These are phyloP conservation scores for Semotilus atromaculatus DNA, from an alignment of 2,797 vertebrate genomes.

Conservation along the genomic window DNA sequence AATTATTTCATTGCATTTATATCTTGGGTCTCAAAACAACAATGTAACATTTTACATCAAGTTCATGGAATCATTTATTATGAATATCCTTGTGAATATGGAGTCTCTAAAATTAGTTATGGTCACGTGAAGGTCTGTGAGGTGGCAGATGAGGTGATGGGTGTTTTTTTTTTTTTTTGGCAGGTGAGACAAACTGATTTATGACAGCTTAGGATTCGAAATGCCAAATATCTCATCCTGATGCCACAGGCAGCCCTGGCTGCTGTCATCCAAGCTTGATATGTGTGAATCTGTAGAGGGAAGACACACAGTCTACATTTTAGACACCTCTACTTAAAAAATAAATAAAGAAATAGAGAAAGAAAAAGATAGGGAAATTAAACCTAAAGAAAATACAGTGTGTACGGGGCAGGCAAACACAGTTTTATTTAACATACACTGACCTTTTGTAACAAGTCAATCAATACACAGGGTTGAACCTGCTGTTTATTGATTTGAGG, in stretches of 20 bases:
- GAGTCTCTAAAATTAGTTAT: not conserved
- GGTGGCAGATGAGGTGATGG: slow-evolving; percentile 19
- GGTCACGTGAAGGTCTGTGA: not conserved
- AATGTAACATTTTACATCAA: not conserved
- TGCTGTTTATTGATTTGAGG: not conserved
- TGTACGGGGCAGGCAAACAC: too few species aligned
- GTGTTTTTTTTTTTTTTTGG: slow-evolving; percentile 7
- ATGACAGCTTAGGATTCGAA: slow-evolving; percentile 37
- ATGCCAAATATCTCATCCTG: slow-evolving; percentile 38
- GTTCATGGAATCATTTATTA: not conserved
- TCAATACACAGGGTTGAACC: not conserved
- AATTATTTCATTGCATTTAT: not conserved
- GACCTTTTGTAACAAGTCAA: not conserved
- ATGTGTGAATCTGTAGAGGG: slow-evolving; percentile 11
- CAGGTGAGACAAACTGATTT: slow-evolving; percentile 36
- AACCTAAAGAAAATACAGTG: not conserved
- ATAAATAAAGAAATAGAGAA: not conserved
- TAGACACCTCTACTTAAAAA: not conserved
- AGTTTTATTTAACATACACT: not conserved
- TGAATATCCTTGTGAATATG: not conserved
- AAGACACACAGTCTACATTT: not conserved
- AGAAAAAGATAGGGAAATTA: not conserved
- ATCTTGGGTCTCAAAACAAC: not conserved
- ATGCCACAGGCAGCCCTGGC: slow-evolving; percentile 27
- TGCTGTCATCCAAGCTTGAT: slow-evolving; percentile 24